These are phyloP conservation scores for Drosophila birchii DNA, from an alignment of 2,888 invertebrate genomes.

Conservation along the genomic window DNA sequence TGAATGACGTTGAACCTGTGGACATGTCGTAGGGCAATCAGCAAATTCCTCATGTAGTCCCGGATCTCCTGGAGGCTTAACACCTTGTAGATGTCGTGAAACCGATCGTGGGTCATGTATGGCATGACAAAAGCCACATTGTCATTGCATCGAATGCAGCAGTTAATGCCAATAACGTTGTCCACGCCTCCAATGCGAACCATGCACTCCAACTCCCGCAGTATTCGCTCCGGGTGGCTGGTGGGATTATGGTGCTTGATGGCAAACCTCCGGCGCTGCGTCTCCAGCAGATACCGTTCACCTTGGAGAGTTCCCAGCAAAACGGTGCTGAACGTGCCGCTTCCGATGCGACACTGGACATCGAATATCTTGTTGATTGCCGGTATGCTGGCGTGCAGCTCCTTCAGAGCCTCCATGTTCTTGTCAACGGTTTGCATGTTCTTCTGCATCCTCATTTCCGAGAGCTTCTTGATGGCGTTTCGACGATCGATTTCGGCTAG, in stretches of 20 bases:
- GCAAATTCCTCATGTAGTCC: conserved; percentile 91
- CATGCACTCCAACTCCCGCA: conserved; percentile 92
- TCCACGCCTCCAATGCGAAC: conserved; percentile 91
- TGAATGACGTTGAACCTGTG: conserved; percentile 94
- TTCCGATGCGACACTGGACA: conserved; percentile 90
- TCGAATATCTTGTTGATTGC: conserved; percentile 88
- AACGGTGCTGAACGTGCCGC: conserved; percentile 96
- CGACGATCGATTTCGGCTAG: conserved; percentile 46
- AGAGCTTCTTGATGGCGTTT: conserved; percentile 59
- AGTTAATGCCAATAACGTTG: conserved; percentile 92
- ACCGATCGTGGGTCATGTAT: conserved; percentile 92
- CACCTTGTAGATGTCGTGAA: conserved; percentile 90
- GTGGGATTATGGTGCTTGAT: conserved; percentile 95
- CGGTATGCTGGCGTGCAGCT: conserved; percentile 86
- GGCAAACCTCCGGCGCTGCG: conserved; percentile 88
- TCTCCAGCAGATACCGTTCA: conserved; percentile 82
- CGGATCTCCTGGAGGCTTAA: conserved; percentile 89
- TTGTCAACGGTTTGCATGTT: conserved; percentile 52
- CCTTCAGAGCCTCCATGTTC: conserved; percentile 78
- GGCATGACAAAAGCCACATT: conserved; percentile 96
- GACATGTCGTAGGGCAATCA: conserved; percentile 91
- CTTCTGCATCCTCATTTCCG: conserved; percentile 42
- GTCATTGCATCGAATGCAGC: conserved; percentile 91
- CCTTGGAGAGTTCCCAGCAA: conserved; percentile 89
- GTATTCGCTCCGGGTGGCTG: conserved; percentile 91